phyloP scores from a whole-genome alignment of 1,140 invertebrate species.

The Pachypeltis micranthus region DNA sequence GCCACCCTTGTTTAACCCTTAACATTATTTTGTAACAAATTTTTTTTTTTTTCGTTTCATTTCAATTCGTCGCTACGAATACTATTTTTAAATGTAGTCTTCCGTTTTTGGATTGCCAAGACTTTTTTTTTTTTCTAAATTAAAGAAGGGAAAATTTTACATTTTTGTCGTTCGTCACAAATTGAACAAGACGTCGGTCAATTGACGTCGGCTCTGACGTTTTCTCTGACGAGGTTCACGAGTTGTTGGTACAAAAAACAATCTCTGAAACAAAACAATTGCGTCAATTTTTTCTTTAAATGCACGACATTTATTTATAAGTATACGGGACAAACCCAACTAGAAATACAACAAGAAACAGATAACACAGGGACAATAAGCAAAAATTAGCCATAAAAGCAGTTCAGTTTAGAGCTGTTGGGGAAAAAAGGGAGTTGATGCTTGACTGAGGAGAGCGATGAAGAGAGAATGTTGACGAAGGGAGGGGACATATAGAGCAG shows the following conservation, averaged over 20 bases:
- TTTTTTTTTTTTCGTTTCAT: too few species aligned
- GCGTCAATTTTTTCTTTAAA: conserved; percentile 14
- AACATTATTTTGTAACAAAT: too few species aligned
- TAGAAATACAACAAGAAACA: background rate
- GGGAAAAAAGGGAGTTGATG: background rate
- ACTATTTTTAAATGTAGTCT: too few species aligned
- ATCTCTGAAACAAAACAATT: conserved; percentile 32
- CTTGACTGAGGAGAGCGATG: background rate
- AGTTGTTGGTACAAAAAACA: conserved; percentile 51
- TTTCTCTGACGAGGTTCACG: conserved; percentile 21
- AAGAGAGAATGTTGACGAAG: too few species aligned
- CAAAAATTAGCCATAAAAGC: background rate
- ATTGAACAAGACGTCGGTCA: too few species aligned
- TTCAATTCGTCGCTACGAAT: too few species aligned
- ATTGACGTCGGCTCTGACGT: background rate
- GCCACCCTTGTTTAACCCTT: too few species aligned
- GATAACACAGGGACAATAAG: background rate
- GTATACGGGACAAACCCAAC: background rate
- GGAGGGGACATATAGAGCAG: too few species aligned
- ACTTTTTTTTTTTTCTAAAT: too few species aligned
- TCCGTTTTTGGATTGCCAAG: too few species aligned
- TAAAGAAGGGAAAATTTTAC: too few species aligned
- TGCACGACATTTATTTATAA: background rate
- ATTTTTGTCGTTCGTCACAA: too few species aligned
- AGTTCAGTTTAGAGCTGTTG: background rate